These are phyloP conservation scores for Urechis unicinctus DNA, from an alignment of 2,888 invertebrate species.

Conservation along the genomic window DNA sequence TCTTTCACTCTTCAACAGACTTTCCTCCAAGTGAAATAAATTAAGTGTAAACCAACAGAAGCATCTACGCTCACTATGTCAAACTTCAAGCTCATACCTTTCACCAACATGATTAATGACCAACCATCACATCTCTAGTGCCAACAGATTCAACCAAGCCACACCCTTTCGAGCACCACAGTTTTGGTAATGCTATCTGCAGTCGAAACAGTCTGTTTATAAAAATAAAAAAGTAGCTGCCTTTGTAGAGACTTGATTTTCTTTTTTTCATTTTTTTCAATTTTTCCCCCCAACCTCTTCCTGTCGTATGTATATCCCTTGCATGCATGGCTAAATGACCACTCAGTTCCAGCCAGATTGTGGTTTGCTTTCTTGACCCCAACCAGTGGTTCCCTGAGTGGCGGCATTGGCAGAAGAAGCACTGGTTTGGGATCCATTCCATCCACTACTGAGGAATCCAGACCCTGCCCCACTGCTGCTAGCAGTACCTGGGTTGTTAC, in stretches of 20 bases:
- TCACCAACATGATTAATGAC: no score
- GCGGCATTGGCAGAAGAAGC: background rate
- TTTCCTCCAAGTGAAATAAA: no score
- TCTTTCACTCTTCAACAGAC: no score
- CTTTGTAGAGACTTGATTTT: background rate
- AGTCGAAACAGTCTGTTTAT: background rate
- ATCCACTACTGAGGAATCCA: constrained; percentile 1
- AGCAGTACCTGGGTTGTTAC: constrained; percentile 3
- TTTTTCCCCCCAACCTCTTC: no score
- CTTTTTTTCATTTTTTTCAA: background rate
- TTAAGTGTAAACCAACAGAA: no score
- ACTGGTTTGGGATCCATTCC: background rate
- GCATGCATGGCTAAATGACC: background rate
- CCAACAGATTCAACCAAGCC: background rate
- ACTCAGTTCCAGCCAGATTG: background rate
- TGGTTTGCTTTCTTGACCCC: background rate
- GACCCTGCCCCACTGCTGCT: background rate
- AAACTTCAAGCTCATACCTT: no score
- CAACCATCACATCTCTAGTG: no score
- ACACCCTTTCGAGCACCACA: background rate
- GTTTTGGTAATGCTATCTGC: background rate
- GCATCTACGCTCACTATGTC: no score
- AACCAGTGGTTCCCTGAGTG: background rate
- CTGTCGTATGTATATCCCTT: background rate
- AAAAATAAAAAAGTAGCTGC: background rate